Conservation (phyloP, 2,113 vertebrate genomes). For the Indicator maculatus region DNA sequence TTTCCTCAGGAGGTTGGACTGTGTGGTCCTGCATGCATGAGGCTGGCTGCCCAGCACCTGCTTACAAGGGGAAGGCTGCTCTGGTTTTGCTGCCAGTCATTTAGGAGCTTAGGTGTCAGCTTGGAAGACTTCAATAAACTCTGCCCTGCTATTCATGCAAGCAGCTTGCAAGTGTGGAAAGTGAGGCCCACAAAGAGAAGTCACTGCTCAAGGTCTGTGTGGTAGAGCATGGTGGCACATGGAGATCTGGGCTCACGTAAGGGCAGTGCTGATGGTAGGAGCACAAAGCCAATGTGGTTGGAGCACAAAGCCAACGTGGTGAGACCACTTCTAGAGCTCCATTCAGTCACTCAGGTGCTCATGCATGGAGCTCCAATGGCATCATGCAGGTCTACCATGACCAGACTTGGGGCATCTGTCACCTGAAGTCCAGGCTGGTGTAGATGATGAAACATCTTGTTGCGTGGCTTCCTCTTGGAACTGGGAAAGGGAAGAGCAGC, state of each 20-base stretch:
- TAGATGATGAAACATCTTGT: rapidly evolving
- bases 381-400: neutral
- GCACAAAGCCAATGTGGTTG: rapidly evolving
- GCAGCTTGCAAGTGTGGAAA: neutral
- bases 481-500: neutral
- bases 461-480: neutral
- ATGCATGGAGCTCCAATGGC: rapidly evolving
- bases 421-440: neutral
- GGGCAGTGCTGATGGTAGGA: neutral
- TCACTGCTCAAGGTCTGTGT: neutral
- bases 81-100: neutral
- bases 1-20: neutral
- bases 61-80: rapidly evolving
- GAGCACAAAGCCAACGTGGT: rapidly evolving
- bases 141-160: neutral
- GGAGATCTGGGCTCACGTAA: rapidly evolving
- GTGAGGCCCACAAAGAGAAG: neutral
- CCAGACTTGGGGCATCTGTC: neutral
- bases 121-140: too few species aligned
- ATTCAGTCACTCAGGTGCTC: too few species aligned
- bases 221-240: neutral
- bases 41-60: rapidly evolving
- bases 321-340: neutral
- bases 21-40: rapidly evolving
- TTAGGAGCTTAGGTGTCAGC: neutral